Evolutionary conservation across 2,797 vertebrate genomes (phyloP), one percentile per base, ranked within the genome.

Genomic region (Danio aesculapii): DNA sequence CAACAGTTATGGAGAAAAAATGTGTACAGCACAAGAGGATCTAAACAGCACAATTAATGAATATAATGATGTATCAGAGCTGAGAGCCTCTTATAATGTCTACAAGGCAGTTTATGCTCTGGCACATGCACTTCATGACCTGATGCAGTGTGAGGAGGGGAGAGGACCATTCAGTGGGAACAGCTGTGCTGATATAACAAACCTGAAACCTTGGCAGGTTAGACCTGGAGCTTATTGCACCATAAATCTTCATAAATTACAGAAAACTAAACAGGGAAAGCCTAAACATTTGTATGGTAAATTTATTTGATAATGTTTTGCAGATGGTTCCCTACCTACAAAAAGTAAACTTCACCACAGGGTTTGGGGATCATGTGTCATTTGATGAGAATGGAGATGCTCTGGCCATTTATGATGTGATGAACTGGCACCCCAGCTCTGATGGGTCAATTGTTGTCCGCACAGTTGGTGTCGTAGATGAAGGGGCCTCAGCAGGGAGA

Each of bases 321-420:
- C 52, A 93, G 91, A 61, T 92, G 70, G 58, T 90, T 13, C 69
- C 89, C 83, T 93, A 92, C 52, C 75, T 93, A 74, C 75, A 89
- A 82, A 89, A 79, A 8, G 87, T 92, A 3, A 88, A 89, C 79
- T 93, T 91, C 67, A 90, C 90, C 14, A 93, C 91, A 72, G 4
- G 80, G 9, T 92, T 88, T 77, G 91, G 91, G 16, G 91, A 93
- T 62, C 76, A 84, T 30, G 90, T 92, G 17, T 90, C 90, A n/a
- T 94, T 94, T 86, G 92, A 93, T 81, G 76, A 92, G 16, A 93
- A 93, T 46, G 92, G 90, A 21, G 89, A 92, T 72, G 88, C 88
- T 17, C 77, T 91, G 72, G 88, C 89, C 67, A 87, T 90, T 6
- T 92, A 92, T 75, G 92, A 92, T 55, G 74, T 93, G 11, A 85